A percentile compares a stretch with the other conserved stretches of the same genome.
Conservation (phyloP, 2,113 vertebrate species). For the Seriola quinqueradiata region DNA sequence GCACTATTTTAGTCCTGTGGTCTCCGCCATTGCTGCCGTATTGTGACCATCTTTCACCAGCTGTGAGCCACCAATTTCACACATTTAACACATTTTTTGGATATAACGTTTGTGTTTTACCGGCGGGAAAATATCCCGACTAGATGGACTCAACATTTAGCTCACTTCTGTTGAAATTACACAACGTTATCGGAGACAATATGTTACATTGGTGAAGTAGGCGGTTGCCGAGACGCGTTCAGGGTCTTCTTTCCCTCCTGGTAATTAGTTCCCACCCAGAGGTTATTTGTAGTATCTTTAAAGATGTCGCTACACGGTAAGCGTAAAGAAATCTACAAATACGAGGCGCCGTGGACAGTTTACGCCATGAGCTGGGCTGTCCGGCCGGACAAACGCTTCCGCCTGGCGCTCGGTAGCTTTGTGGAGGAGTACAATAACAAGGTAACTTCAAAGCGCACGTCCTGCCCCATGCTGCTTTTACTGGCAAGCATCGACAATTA, state of each 20-base stretch:
- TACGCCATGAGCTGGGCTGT: too few species aligned
- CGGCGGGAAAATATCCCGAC: not conserved
- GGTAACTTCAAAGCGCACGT: conserved; percentile 72
- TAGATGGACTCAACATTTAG: not conserved
- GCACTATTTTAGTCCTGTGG: conserved; percentile 14
- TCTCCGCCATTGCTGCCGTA: conserved; percentile 10
- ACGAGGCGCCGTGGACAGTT: too few species aligned
- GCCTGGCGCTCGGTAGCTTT: too few species aligned
- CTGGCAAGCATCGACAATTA: not conserved
- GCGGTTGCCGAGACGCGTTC: conserved; percentile 8
- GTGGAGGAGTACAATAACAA: conserved; percentile 82
- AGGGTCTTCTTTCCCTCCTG: not conserved
- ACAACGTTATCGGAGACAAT: not conserved
- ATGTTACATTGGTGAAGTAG: conserved; percentile 10
- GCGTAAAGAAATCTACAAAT: too few species aligned
- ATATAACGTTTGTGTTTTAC: not conserved
- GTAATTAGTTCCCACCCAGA: not conserved
- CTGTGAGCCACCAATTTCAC: not conserved
- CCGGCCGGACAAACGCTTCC: too few species aligned
- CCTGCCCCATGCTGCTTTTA: not conserved
- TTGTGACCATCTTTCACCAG: not conserved
- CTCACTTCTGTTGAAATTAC: not conserved
- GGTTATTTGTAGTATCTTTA: conserved; percentile 49
- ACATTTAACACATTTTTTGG: not conserved
- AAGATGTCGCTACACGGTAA: not conserved